Conservation (phyloP, 2,113 vertebrate species). For the Nibea albiflora region DNA sequence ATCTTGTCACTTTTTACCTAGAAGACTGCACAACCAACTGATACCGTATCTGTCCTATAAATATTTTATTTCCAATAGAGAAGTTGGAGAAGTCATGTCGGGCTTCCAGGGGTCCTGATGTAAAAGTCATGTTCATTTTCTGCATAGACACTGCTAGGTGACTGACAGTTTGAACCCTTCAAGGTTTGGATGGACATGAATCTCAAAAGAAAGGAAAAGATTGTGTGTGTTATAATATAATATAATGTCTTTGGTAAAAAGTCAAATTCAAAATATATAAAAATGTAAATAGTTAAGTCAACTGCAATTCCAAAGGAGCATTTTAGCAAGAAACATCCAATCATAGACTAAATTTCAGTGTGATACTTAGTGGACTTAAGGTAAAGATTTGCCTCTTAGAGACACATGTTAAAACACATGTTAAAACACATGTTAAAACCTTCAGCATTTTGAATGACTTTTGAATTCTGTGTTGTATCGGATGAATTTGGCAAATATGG, state of each 20-base stretch:
- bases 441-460: neutral
- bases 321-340: neutral
- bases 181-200: neutral
- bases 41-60: neutral
- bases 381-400: neutral
- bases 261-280: neutral
- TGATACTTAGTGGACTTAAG: neutral
- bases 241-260: neutral
- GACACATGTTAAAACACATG: neutral
- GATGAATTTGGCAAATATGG: neutral
- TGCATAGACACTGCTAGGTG: neutral
- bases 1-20: neutral
- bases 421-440: neutral
- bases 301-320: neutral
- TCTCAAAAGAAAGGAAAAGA: neutral
- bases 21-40: neutral
- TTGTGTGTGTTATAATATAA: too few relatives aligned
- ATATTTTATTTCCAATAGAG: conserved; percentile 5
- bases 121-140: neutral
- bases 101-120: neutral
- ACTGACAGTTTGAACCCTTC: neutral
- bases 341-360: neutral
- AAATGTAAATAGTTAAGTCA: neutral
- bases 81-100: neutral
- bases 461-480: neutral